phyloP scores from a whole-genome alignment of 2,888 invertebrate genomes.

The Dioctria rufipes region DNA sequence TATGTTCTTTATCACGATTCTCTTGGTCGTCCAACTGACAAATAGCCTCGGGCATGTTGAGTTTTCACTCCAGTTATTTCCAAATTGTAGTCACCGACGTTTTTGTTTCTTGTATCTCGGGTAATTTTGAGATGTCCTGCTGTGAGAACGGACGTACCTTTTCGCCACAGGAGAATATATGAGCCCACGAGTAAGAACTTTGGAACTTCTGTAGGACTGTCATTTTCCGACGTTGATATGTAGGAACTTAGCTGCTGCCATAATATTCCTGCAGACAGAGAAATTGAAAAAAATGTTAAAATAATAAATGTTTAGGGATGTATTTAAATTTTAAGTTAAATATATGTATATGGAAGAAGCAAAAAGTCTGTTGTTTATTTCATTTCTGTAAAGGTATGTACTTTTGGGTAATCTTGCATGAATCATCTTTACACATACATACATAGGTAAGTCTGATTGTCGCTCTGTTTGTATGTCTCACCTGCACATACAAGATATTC shows the following conservation, averaged over 20 bases:
- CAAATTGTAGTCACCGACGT: constrained; percentile 80
- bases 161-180: constrained; percentile 79
- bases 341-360: not conserved
- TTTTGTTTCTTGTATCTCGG: constrained; percentile 77
- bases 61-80: constrained; percentile 81
- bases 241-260: constrained; percentile 59
- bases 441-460: too few relatives aligned
- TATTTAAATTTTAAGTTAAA: not conserved
- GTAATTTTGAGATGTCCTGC: constrained; percentile 82
- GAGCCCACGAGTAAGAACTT: constrained; percentile 82
- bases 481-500: too few relatives aligned
- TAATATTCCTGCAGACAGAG: constrained; percentile 54
- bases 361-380: not conserved
- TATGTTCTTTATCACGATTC: constrained; percentile 80
- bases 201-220: constrained; percentile 72
- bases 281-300: constrained; percentile 5
- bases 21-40: constrained; percentile 81
- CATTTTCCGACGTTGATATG: constrained; percentile 58
- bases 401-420: too few relatives aligned
- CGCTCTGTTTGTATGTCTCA: too few relatives aligned
- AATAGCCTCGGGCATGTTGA: constrained; percentile 77
- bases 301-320: not conserved
- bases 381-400: not conserved
- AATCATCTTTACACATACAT: too few relatives aligned
- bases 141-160: constrained; percentile 80